A percentile compares a stretch with the other conserved stretches of the same genome.
Conservation (phyloP, 2,888 invertebrate species). For the Callyntrura guangdongensis region DNA sequence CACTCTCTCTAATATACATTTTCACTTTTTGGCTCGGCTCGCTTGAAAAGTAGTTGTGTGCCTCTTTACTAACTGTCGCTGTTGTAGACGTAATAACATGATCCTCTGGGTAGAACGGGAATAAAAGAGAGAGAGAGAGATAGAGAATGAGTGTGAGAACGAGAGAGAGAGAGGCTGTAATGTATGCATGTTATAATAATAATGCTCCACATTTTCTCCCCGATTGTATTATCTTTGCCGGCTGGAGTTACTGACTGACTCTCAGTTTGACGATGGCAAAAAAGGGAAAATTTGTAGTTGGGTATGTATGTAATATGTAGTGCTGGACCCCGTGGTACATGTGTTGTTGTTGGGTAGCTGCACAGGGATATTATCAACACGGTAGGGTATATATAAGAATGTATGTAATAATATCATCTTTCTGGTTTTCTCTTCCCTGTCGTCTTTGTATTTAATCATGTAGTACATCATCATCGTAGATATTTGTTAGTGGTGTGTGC, state of each 20-base stretch:
- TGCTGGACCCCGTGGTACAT: too few relatives aligned
- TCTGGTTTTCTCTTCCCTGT: too few relatives aligned
- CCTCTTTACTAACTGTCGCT: too few relatives aligned
- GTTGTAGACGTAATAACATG: too few relatives aligned
- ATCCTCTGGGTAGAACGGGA: too few relatives aligned
- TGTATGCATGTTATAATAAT: constrained; percentile 23
- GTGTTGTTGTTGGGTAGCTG: constrained; percentile 8
- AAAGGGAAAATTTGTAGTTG: constrained; percentile 15
- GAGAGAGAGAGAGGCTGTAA: background rate
- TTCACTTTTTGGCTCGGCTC: background rate
- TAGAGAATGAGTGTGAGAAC: too few relatives aligned
- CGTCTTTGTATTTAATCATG: too few relatives aligned
- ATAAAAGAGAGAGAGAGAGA: too few relatives aligned
- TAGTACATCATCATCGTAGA: background rate
- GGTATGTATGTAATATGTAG: too few relatives aligned
- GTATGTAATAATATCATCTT: too few relatives aligned
- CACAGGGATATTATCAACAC: background rate
- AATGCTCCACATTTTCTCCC: constrained; percentile 2
- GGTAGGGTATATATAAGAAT: too few relatives aligned
- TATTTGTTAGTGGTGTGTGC: background rate
- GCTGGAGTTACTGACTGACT: constrained; percentile 1
- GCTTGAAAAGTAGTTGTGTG: background rate
- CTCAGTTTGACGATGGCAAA: background rate
- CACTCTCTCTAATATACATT: background rate
- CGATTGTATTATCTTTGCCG: constrained; percentile 28